Conservation (phyloP, 2,888 invertebrate species). For the Pogonocherus hispidulus region DNA sequence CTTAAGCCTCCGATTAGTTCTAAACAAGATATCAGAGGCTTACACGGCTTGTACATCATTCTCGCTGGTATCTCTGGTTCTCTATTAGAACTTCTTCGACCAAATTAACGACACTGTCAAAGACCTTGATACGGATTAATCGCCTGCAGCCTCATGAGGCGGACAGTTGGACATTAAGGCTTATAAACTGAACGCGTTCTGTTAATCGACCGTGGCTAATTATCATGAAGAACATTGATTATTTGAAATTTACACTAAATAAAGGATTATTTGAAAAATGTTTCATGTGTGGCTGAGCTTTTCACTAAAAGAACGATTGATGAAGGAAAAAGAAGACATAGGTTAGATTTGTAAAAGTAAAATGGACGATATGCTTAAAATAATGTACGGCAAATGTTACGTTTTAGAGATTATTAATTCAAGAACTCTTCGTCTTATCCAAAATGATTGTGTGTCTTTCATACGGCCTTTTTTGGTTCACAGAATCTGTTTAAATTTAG, state of each 20-base stretch:
- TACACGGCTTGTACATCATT: constrained; percentile 6
- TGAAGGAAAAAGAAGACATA: no score
- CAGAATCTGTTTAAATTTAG: no score
- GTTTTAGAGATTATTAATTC: no score
- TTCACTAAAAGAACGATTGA: no score
- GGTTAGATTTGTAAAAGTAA: no score
- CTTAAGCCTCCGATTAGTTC: not conserved
- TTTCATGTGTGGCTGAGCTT: no score
- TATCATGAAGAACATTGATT: constrained; percentile 12
- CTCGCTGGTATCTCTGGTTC: not conserved
- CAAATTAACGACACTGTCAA: constrained; percentile 27
- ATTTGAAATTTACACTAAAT: constrained; percentile 3
- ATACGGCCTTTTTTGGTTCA: no score
- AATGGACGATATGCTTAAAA: no score
- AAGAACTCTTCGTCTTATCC: no score
- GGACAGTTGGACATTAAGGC: constrained; percentile 4
- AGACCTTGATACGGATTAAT: constrained; percentile 23
- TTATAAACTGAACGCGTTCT: constrained; percentile 4
- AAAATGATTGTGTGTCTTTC: no score
- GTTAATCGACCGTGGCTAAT: not conserved
- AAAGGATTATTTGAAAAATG: no score
- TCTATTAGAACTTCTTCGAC: not conserved
- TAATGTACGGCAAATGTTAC: no score
- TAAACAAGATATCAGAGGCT: constrained; percentile 1
- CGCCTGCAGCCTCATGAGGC: not conserved